phyloP scores from a whole-genome alignment of 1,140 invertebrate species.

The Drosophila albomicans region DNA sequence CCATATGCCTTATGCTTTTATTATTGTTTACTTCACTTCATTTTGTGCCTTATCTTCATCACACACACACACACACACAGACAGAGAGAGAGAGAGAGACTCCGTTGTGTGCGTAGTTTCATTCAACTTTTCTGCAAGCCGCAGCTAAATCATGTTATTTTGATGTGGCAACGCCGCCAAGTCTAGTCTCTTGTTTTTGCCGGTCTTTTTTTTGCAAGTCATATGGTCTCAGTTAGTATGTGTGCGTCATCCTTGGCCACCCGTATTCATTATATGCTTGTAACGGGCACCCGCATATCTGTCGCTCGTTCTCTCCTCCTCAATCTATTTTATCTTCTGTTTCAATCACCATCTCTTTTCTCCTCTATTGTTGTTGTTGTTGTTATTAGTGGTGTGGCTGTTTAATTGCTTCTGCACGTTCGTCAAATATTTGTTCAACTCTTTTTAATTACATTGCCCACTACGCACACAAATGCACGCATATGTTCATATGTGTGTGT shows the following conservation, averaged over 20 bases:
- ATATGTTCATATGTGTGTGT: constrained; percentile 14
- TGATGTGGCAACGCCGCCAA: constrained; percentile 42
- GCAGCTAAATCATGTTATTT: constrained; percentile 35
- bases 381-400: constrained; percentile 47
- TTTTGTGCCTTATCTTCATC: constrained; percentile 68
- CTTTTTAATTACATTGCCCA: constrained; percentile 81
- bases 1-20: constrained; percentile 60
- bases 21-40: constrained; percentile 70
- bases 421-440: constrained; percentile 83
- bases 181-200: constrained; percentile 54
- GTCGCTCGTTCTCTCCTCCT: constrained; percentile 12
- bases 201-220: constrained; percentile 52
- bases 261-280: constrained; percentile 19
- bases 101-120: constrained; percentile 40
- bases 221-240: constrained; percentile 43
- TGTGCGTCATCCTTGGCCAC: constrained; percentile 65
- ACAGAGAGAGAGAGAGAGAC: neutral
- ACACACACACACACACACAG: neutral
- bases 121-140: constrained; percentile 53
- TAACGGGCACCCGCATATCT: constrained; percentile 47
- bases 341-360: constrained; percentile 8
- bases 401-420: constrained; percentile 81
- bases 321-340: constrained; percentile 20
- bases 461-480: constrained; percentile 39
- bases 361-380: constrained; percentile 21